Conservation (phyloP, 2,888 invertebrate genomes). For the Oligia fasciuncula region DNA sequence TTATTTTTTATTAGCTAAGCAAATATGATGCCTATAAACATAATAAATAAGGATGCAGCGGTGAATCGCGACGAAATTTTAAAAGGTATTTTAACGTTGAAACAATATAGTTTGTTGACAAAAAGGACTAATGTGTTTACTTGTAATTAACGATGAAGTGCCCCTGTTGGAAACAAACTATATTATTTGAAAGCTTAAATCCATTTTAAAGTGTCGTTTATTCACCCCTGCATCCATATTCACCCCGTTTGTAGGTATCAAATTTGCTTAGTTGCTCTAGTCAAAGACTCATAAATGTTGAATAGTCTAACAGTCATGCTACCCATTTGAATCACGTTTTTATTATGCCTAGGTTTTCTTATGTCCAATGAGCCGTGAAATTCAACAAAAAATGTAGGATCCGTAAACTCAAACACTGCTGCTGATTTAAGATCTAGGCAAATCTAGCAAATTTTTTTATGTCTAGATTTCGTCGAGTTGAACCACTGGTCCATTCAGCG, state of each 20-base stretch:
- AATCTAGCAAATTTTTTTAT: slow-evolving; percentile 33
- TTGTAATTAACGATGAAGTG: too few relatives aligned
- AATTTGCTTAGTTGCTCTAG: not conserved
- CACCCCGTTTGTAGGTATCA: not conserved
- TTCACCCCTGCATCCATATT: too few relatives aligned
- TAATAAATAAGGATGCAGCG: too few relatives aligned
- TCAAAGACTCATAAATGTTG: not conserved
- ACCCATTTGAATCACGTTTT: slow-evolving; percentile 45
- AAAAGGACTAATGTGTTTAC: too few relatives aligned
- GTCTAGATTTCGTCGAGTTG: slow-evolving; percentile 9
- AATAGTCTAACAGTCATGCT: slow-evolving; percentile 1
- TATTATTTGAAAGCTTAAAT: too few relatives aligned
- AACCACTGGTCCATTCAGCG: slow-evolving; percentile 33
- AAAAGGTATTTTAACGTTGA: too few relatives aligned
- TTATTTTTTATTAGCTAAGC: not conserved
- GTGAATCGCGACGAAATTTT: too few relatives aligned
- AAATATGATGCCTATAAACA: too few relatives aligned
- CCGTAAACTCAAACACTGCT: slow-evolving; percentile 18
- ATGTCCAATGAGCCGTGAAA: slow-evolving; percentile 6
- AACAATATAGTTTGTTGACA: too few relatives aligned
- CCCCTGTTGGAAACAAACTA: too few relatives aligned
- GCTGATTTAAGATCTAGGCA: slow-evolving; percentile 31
- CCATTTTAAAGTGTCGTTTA: too few relatives aligned
- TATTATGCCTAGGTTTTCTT: slow-evolving; percentile 28
- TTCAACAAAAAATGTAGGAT: slow-evolving; percentile 34